Evolutionary conservation across 1,140 invertebrate genomes (phyloP), one percentile per base, ranked within the genome.

Genomic region (Aphaenogaster ashmeadi): DNA sequence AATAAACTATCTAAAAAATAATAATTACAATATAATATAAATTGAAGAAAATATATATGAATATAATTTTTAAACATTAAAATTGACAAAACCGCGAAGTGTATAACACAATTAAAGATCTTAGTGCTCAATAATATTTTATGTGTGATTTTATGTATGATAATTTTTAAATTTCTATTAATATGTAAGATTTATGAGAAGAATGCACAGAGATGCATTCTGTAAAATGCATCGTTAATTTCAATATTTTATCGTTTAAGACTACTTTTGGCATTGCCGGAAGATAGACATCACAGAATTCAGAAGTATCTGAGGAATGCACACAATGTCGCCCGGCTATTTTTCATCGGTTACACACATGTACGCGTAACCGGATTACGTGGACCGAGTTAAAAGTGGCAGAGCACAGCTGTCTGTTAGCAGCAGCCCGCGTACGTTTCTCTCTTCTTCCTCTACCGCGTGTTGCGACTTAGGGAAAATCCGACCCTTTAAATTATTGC

Each of bases 401-500:
- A 36, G 54, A 47, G 69, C 69, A n/a, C 69, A 84, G 80, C 80
- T 83, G 80, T 11, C 52, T 36, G 4, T 27, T 33, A 71, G 36
- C 50, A 58, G 52, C 47, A 36, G 33, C 21, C 79, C 27, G 27
- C 41, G 69, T 60, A 36, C 69, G 0, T 50, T 75, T 60, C 54
- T 50, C 27, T 47, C 38, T 18, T 60, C 54, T 62, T 36, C 18
- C 33, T 47, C 21, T 18, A 21, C 27, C 52, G 54, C 41, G 41
- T 60, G 67, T 72, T 44, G 18, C 41, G 54, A 74, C 41, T 75
- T 60, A 47, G 13, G 54, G 66, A 74, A 75, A 84, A 84, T 84
- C 80, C 69, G 41, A 33, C 54, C 41, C 41, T 84, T 75, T 60
- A 84, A 74, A 84, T 84, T 84, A 84, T 84, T 75, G 69, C 54